Evolutionary conservation across 2,797 vertebrate genomes (phyloP).

Genomic region (Hoplostethus mediterraneus): DNA sequence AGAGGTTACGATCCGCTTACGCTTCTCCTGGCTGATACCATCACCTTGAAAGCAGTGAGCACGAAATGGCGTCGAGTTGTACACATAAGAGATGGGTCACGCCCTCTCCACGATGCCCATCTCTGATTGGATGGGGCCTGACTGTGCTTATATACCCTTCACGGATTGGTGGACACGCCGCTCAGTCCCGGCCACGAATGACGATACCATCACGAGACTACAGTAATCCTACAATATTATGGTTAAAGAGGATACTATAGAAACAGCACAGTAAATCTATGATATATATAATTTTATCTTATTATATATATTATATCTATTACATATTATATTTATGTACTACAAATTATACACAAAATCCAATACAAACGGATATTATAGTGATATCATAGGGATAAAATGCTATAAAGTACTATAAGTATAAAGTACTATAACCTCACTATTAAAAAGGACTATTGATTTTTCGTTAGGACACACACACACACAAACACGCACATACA

Average conservation of each 20-base stretch:
- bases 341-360: too few relatives aligned
- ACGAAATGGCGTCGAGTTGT: conserved; percentile 81
- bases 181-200: background rate
- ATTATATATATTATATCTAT: too few relatives aligned
- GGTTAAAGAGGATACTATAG: too few relatives aligned
- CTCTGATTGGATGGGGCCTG: conserved; percentile 53
- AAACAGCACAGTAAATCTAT: too few relatives aligned
- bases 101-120: background rate
- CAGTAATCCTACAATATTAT: too few relatives aligned
- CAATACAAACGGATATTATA: too few relatives aligned
- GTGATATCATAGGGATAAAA: too few relatives aligned
- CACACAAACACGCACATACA: background rate
- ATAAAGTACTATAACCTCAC: too few relatives aligned
- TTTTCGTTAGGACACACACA: background rate
- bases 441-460: too few relatives aligned
- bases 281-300: too few relatives aligned
- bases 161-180: conserved; percentile 33
- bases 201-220: conserved; percentile 4
- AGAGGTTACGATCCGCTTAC: conserved; percentile 62
- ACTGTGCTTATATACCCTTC: accelerated
- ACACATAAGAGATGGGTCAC: background rate
- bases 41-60: conserved; percentile 73
- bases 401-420: too few relatives aligned
- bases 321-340: too few relatives aligned
- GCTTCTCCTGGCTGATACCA: conserved; percentile 50